Base-by-base conservation (phyloP, 2,113 vertebrate species). In the Spheniscus mendiculus region DNA sequence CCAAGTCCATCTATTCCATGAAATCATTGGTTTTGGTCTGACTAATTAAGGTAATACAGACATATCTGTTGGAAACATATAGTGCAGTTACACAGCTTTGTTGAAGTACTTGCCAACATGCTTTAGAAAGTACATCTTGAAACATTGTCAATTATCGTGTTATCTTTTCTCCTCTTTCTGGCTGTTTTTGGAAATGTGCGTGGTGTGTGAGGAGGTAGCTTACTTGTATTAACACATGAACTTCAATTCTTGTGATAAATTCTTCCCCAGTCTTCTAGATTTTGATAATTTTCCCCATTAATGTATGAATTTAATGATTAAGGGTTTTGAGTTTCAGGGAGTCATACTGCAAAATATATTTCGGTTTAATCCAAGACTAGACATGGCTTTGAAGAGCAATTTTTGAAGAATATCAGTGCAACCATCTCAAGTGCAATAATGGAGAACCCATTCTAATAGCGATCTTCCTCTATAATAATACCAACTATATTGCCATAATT, bases 161-260 rank as follows among this genome's bases (percentile, higher is more conserved):
- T 97, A 89, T 81, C 89, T 95, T 89, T 94, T 91, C 71, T 96
- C n/a, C 23, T 84, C 44, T 80, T 92, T 92, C 36, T 85, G 69
- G 15, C 80, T 97, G 36, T 91, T 96, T 97, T 92, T 87, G 79
- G 93, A 85, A 90, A 63, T 70, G 23, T 44, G 20, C 1, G 30
- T 83, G 53, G 61, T 87, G 14, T 49, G 9, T 55, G 70, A 93
- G 63, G 52, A 79, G 74, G 15, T 25, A 58, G 49, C 36, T 91
- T 93, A 82, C 44, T 38, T 94, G 19, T 70, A 47, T 69, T 87
- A 91, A 80, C 36, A 76, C 15, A 55, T 44, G 36, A 83, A 50
- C 58, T 91, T 96, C 44, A 74, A 8, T 71, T 52, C 29, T 38
- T 81, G 18, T 10, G 17, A 20, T 63, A 38, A 66, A 49, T 53